Conservation (phyloP, 2,113 vertebrate species). For the Callaeas wilsoni region DNA sequence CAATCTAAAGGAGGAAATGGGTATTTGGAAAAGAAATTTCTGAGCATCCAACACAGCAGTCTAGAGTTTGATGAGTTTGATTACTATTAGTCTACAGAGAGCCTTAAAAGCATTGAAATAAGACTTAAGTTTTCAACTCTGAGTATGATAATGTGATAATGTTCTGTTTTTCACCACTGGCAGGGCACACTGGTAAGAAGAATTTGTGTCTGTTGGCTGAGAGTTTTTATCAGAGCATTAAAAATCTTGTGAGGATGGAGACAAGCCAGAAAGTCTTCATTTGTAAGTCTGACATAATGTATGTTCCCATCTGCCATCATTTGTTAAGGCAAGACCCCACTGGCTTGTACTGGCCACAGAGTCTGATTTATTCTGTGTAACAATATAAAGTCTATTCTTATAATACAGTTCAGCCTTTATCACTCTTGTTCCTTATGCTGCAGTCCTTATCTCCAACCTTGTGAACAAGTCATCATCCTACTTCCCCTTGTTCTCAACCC, state of each 20-base stretch:
- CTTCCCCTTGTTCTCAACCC: background rate
- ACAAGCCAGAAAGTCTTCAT: background rate
- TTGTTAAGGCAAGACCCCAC: background rate
- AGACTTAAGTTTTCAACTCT: background rate
- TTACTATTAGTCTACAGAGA: background rate
- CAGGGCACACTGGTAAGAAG: background rate
- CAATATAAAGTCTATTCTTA: background rate
- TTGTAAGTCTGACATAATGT: background rate
- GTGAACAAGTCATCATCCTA: background rate
- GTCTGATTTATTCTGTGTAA: background rate
- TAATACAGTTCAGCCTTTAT: fast-evolving
- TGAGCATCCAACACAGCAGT: background rate
- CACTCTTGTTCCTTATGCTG: background rate
- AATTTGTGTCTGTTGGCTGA: background rate
- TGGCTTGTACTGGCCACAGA: background rate
- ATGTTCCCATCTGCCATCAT: background rate
- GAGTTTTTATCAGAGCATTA: background rate
- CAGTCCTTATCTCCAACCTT: background rate
- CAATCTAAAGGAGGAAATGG: background rate
- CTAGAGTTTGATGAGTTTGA: background rate
- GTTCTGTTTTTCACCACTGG: background rate
- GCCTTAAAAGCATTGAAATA: background rate
- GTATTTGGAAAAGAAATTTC: background rate
- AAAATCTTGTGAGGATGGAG: background rate
- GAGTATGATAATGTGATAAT: background rate